phyloP scores from a whole-genome alignment of 2,888 invertebrate species.

The Fragum sueziense region DNA sequence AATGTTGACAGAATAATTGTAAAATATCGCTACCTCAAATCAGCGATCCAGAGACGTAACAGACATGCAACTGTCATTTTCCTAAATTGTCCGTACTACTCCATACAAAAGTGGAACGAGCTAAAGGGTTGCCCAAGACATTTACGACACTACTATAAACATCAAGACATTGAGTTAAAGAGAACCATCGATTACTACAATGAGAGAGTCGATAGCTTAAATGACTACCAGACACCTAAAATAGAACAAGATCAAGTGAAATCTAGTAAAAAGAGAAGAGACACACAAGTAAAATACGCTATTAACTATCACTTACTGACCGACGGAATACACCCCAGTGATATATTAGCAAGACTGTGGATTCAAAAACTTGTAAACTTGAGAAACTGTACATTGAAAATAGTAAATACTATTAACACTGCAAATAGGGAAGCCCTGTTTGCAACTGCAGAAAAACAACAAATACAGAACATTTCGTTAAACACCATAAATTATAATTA shows the following conservation, averaged over 20 bases:
- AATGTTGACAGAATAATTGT: not conserved
- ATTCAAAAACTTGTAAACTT: not conserved
- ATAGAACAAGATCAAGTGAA: not conserved
- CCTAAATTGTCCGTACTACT: slow-evolving; percentile 6
- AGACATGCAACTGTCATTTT: not conserved
- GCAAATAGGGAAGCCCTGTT: too few relatives aligned
- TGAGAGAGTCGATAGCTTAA: not conserved
- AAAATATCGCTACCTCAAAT: not conserved
- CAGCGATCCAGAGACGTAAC: not conserved
- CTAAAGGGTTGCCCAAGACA: not conserved
- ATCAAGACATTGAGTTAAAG: not conserved
- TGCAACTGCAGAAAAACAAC: too few relatives aligned
- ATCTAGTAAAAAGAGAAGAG: not conserved
- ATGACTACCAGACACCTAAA: not conserved
- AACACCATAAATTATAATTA: too few relatives aligned
- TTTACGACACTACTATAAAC: not conserved
- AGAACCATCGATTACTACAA: not conserved
- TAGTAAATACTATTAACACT: too few relatives aligned
- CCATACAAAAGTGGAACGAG: not conserved
- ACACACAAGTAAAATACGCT: not conserved
- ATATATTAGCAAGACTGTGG: not conserved
- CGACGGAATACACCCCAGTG: not conserved
- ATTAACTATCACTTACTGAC: not conserved
- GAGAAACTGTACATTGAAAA: not conserved
- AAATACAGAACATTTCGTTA: too few relatives aligned